Evolutionary conservation across 1,140 invertebrate species (phyloP).

Genomic region (Thaumetopoea pityocampa): DNA sequence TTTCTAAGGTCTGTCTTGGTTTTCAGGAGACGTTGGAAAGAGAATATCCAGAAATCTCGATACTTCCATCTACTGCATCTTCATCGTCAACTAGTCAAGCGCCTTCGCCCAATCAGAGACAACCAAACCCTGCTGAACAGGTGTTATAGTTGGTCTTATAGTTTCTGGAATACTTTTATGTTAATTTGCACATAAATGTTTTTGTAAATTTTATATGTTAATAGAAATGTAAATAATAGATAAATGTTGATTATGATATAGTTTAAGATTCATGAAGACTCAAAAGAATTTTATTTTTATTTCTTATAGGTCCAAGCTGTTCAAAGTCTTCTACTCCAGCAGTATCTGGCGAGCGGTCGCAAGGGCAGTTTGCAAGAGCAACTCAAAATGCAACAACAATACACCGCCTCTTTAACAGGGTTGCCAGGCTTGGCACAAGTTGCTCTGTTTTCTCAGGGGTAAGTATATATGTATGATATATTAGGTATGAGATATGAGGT

Average conservation of each 20-base stretch:
- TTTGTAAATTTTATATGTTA: background rate
- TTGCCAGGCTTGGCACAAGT: constrained; percentile 66
- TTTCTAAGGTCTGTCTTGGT: constrained; percentile 17
- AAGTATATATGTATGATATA: too few relatives aligned
- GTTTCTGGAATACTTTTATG: too few relatives aligned
- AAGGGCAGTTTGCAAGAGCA: constrained; percentile 68
- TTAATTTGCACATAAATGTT: background rate
- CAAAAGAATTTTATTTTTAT: background rate
- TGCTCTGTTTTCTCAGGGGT: constrained; percentile 67
- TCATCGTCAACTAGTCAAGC: constrained; percentile 51
- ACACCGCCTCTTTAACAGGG: constrained; percentile 56
- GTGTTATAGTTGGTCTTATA: too few relatives aligned
- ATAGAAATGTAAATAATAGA: too few relatives aligned
- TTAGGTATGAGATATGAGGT: too few relatives aligned
- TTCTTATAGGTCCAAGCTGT: constrained; percentile 64
- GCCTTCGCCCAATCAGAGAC: constrained; percentile 55
- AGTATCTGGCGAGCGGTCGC: constrained; percentile 62
- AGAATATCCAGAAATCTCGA: constrained; percentile 74
- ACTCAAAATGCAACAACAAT: constrained; percentile 70
- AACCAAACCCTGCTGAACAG: constrained; percentile 64
- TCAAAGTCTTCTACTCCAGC: constrained; percentile 69
- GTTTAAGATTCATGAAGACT: background rate
- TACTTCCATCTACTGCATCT: constrained; percentile 69
- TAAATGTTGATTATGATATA: too few relatives aligned
- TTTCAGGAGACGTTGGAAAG: constrained; percentile 72